Percentiles rank a stretch among this genome's conserved stretches.
Evolutionary conservation across 2,797 vertebrate species (phyloP).

Genomic region (Myotis daubentonii): DNA sequence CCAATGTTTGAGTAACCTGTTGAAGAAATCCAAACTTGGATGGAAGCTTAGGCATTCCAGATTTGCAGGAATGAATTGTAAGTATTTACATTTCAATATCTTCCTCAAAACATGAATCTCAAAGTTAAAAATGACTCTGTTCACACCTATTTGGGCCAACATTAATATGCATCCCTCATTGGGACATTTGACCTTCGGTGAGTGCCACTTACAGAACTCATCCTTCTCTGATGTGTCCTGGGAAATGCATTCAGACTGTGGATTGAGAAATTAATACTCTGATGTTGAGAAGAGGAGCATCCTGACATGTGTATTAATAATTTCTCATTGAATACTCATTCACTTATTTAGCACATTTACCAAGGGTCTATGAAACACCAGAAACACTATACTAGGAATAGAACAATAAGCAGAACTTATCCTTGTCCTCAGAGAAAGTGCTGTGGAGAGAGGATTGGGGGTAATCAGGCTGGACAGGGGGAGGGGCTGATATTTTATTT

Average conservation of each 20-base stretch:
- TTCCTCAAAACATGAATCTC: conserved; percentile 1
- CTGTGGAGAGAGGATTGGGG: neutral
- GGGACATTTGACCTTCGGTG: neutral
- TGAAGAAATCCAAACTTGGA: neutral
- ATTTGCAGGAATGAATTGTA: neutral
- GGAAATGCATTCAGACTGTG: neutral
- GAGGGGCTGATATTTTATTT: neutral
- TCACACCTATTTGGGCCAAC: neutral
- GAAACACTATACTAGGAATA: neutral
- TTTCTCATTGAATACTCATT: neutral
- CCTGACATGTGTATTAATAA: neutral
- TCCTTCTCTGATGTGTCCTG: neutral
- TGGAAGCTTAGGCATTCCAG: neutral
- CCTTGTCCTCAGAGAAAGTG: neutral
- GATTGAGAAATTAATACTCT: neutral
- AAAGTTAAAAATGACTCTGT: neutral
- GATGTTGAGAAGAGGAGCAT: conserved; percentile 2
- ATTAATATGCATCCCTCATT: neutral
- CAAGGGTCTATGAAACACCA: neutral
- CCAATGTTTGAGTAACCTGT: neutral
- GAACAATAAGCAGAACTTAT: neutral
- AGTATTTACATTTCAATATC: neutral
- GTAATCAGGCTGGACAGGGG: neutral
- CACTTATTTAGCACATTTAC: neutral
- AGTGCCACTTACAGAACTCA: neutral